Evolutionary conservation across 2,888 invertebrate genomes (phyloP).

Genomic region (Amiota mariae): DNA sequence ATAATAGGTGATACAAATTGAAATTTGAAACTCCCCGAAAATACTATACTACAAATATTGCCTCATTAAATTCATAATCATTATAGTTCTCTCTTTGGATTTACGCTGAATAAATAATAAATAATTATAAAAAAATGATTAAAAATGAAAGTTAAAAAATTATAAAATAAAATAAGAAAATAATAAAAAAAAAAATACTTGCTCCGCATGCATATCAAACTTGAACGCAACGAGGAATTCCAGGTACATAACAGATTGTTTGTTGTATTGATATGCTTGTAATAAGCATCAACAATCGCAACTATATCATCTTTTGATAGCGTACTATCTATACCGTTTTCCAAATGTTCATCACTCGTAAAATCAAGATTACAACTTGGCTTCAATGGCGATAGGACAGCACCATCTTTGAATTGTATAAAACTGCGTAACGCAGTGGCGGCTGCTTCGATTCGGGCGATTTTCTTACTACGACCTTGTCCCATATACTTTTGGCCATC

Average conservation of each 20-base stretch:
- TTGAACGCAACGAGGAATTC: slow-evolving; percentile 59
- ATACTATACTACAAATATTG: no score
- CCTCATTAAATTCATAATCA: slow-evolving; percentile 6
- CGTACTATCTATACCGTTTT: slow-evolving; percentile 70
- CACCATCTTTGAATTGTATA: slow-evolving; percentile 76
- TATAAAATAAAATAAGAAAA: slow-evolving; percentile 53
- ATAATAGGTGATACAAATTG: no score
- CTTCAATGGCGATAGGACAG: slow-evolving; percentile 70
- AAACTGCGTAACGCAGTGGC: slow-evolving; percentile 76
- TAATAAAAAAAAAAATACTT: slow-evolving; percentile 70
- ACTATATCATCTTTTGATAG: slow-evolving; percentile 59
- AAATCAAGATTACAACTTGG: slow-evolving; percentile 74
- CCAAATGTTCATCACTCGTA: slow-evolving; percentile 75
- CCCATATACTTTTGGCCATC: slow-evolving; percentile 77
- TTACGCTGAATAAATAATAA: slow-evolving; percentile 5
- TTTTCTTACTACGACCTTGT: slow-evolving; percentile 76
- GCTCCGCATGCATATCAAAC: slow-evolving; percentile 72
- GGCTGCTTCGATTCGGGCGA: slow-evolving; percentile 77
- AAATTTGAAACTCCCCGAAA: no score
- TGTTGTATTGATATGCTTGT: slow-evolving; percentile 64
- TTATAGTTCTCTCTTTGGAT: not conserved
- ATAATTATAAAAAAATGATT: slow-evolving; percentile 40
- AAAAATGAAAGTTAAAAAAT: slow-evolving; percentile 36
- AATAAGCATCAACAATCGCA: slow-evolving; percentile 63
- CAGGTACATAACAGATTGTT: slow-evolving; percentile 61